Evolutionary conservation across 2,113 vertebrate species (phyloP).

Genomic region (Solenodon paradoxus): DNA sequence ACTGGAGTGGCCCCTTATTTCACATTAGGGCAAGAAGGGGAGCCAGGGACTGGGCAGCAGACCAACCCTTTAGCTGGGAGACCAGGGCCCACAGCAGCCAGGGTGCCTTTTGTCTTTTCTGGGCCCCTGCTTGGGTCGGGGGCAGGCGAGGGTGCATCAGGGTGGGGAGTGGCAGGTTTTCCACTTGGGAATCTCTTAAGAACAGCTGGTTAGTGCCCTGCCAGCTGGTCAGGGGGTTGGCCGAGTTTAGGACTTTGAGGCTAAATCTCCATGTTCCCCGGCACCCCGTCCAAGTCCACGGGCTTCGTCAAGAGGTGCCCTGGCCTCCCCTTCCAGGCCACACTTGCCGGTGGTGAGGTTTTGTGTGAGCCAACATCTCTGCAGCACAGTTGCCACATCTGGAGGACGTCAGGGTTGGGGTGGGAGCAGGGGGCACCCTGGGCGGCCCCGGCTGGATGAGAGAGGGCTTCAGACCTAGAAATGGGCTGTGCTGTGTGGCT

Average conservation of each 20-base stretch:
- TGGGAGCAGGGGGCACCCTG: no score
- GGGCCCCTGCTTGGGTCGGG: neutral
- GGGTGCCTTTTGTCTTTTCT: neutral
- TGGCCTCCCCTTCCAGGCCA: neutral
- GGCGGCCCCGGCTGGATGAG: neutral
- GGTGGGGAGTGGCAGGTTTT: neutral
- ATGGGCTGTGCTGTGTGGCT: neutral
- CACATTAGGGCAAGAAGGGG: neutral
- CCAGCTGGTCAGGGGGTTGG: neutral
- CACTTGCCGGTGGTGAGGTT: neutral
- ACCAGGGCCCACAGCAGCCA: rapidly evolving
- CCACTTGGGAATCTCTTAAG: neutral
- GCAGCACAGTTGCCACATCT: neutral
- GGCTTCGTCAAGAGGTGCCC: no score
- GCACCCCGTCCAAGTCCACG: no score
- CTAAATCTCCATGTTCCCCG: no score
- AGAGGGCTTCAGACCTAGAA: neutral
- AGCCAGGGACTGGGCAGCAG: neutral
- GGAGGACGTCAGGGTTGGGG: neutral
- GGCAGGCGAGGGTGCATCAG: neutral
- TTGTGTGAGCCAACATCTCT: neutral
- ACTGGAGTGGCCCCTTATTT: neutral
- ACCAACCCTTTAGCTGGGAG: neutral
- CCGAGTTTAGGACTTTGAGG: neutral
- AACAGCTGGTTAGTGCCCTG: neutral